Percentiles rank a stretch among this genome's conserved stretches.
Conservation (phyloP, 2,113 vertebrate species). For the Kryptolebias marmoratus region DNA sequence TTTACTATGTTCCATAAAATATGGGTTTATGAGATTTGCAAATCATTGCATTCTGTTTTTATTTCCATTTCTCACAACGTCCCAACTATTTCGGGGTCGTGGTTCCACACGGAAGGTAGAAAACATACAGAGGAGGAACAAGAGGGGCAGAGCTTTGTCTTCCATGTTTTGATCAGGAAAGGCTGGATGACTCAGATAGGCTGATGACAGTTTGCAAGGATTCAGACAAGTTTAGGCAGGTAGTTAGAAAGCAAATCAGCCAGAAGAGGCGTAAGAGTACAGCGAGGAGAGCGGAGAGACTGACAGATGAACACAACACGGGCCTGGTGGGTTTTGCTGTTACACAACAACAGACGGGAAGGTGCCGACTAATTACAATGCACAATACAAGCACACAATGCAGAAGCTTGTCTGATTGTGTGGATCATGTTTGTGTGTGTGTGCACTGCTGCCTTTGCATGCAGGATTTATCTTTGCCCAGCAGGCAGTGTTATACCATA, state of each 20-base stretch:
- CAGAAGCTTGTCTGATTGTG: slow-evolving; percentile 46
- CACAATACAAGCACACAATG: slow-evolving; percentile 53
- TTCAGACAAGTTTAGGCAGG: slow-evolving; percentile 58
- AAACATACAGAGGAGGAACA: neutral
- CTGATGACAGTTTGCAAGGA: slow-evolving; percentile 42
- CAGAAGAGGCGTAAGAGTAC: slow-evolving; percentile 21
- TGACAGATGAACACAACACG: slow-evolving; percentile 56
- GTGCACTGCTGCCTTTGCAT: slow-evolving; percentile 59
- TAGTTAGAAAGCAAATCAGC: slow-evolving; percentile 40
- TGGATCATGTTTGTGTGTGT: slow-evolving; percentile 13
- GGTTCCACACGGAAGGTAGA: neutral
- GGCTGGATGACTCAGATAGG: slow-evolving; percentile 52
- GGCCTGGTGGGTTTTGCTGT: slow-evolving; percentile 37
- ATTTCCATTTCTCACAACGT: too few species aligned
- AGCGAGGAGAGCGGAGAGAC: slow-evolving; percentile 25
- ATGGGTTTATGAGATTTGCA: too few species aligned
- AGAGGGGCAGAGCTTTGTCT: slow-evolving; percentile 6
- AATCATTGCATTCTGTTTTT: too few species aligned
- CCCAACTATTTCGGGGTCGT: too few species aligned
- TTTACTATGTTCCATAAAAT: too few species aligned
- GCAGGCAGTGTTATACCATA: slow-evolving; percentile 74
- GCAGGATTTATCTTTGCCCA: slow-evolving; percentile 76
- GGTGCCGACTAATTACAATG: slow-evolving; percentile 65
- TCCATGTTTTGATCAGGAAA: slow-evolving; percentile 34
- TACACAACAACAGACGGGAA: slow-evolving; percentile 56